Evolutionary conservation across 2,113 vertebrate species (phyloP).

Genomic region (Polypterus senegalus): DNA sequence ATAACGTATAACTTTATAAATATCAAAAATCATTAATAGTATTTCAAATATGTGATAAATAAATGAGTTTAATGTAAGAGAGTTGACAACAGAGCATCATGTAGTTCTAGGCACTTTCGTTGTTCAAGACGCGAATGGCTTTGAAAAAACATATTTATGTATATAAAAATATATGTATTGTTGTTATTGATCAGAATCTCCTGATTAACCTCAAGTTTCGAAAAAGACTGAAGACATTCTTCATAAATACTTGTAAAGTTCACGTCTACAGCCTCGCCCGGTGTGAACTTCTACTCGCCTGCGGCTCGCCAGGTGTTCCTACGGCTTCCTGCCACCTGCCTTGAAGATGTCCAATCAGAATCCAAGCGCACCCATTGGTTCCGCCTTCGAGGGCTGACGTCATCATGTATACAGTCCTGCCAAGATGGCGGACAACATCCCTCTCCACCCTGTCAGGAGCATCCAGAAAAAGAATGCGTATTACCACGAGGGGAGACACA

Average conservation of each 20-base stretch:
- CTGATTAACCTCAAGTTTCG: conserved; percentile 9
- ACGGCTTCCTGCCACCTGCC: background rate
- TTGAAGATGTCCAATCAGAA: conserved; percentile 7
- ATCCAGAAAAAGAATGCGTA: conserved; percentile 41
- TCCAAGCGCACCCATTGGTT: background rate
- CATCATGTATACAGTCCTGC: conserved; percentile 8
- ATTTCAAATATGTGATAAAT: too few relatives aligned
- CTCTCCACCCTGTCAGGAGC: conserved; percentile 43
- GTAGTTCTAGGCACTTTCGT: too few relatives aligned
- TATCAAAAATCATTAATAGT: too few relatives aligned
- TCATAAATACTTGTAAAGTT: conserved; percentile 11
- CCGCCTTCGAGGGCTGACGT: conserved; percentile 4
- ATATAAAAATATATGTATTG: too few relatives aligned
- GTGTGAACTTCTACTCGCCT: conserved; percentile 2
- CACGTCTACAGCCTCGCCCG: background rate
- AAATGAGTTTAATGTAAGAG: too few relatives aligned
- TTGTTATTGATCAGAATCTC: too few relatives aligned
- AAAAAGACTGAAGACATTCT: conserved; percentile 9
- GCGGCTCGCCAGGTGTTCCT: conserved; percentile 8
- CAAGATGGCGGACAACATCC: conserved; percentile 55
- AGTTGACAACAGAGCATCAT: too few relatives aligned
- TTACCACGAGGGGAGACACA: conserved; percentile 42
- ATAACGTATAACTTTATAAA: too few relatives aligned
- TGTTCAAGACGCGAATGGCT: too few relatives aligned
- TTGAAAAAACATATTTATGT: conserved; percentile 10